phyloP scores from a whole-genome alignment of 2,797 vertebrate genomes.

The Coilia nasus region DNA sequence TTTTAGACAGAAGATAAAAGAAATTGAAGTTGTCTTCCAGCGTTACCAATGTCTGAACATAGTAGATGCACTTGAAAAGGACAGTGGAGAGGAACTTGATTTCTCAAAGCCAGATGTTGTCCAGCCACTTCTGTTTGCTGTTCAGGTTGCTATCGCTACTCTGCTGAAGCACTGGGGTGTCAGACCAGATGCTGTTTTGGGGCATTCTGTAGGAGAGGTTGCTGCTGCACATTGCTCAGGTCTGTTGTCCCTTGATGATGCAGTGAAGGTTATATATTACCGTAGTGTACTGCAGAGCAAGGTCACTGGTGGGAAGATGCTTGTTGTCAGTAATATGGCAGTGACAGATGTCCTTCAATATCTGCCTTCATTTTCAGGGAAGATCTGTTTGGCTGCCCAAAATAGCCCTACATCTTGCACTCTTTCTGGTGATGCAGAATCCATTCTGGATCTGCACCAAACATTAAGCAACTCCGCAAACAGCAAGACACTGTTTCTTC shows the following conservation, averaged over 20 bases:
- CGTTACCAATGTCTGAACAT: slow-evolving; percentile 64
- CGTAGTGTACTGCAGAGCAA: slow-evolving; percentile 79
- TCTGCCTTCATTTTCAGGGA: slow-evolving; percentile 66
- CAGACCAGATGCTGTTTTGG: slow-evolving; percentile 74
- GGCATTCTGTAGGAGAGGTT: slow-evolving; percentile 85
- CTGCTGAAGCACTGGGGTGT: slow-evolving; percentile 83
- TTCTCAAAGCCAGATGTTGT: slow-evolving; percentile 70
- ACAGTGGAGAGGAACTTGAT: slow-evolving; percentile 62
- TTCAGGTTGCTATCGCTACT: slow-evolving; percentile 80
- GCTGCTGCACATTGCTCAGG: slow-evolving; percentile 86
- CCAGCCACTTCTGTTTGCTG: slow-evolving; percentile 83
- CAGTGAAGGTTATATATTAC: slow-evolving; percentile 81
- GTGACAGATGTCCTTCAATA: slow-evolving; percentile 71
- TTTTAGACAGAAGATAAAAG: slow-evolving; percentile 78
- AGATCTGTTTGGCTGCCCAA: slow-evolving; percentile 79
- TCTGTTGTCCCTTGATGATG: slow-evolving; percentile 81
- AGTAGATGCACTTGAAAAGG: slow-evolving; percentile 67
- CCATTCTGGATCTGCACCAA: too few species aligned
- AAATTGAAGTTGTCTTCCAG: slow-evolving; percentile 70
- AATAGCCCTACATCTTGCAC: slow-evolving; percentile 86
- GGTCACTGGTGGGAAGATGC: slow-evolving; percentile 81
- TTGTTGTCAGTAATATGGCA: slow-evolving; percentile 82
- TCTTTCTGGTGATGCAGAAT: slow-evolving; percentile 78
- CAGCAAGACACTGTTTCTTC: slow-evolving; percentile 76
- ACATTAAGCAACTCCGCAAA: slow-evolving; percentile 69